These are phyloP conservation scores for Trichopoda pennipes DNA, from an alignment of 2,888 invertebrate genomes.

Conservation along the genomic window DNA sequence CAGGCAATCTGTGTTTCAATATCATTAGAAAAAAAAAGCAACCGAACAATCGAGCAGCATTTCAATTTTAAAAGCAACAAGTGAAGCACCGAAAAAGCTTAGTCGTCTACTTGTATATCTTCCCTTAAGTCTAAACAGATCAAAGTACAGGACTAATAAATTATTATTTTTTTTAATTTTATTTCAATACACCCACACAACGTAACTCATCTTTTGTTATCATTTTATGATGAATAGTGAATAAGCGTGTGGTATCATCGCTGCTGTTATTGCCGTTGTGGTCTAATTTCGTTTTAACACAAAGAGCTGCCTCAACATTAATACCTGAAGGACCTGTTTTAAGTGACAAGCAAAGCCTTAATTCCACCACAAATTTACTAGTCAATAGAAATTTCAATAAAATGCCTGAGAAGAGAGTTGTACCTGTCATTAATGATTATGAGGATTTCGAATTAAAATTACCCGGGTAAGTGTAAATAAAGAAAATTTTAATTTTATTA, in stretches of 20 bases:
- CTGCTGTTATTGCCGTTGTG: slow-evolving; percentile 59
- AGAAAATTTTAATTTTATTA: background rate
- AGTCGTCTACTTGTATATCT: slow-evolving; percentile 57
- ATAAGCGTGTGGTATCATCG: slow-evolving; percentile 63
- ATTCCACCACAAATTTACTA: background rate
- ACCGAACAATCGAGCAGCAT: slow-evolving; percentile 62
- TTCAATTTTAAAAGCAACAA: slow-evolving; percentile 68
- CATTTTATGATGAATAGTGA: slow-evolving; percentile 49
- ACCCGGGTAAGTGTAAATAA: slow-evolving; percentile 75
- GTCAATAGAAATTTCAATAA: slow-evolving; percentile 56
- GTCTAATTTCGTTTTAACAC: slow-evolving; percentile 58
- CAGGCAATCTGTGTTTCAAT: slow-evolving; percentile 61
- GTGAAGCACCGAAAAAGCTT: slow-evolving; percentile 51
- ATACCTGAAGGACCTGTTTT: slow-evolving; percentile 23
- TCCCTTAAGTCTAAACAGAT: slow-evolving; percentile 39
- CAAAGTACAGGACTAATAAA: slow-evolving; percentile 55
- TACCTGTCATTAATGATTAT: slow-evolving; percentile 74
- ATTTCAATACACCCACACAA: background rate
- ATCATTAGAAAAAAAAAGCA: slow-evolving; percentile 55
- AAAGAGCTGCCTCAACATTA: slow-evolving; percentile 44
- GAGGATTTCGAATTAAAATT: slow-evolving; percentile 77
- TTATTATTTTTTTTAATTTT: slow-evolving; percentile 32
- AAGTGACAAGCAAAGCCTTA: background rate
- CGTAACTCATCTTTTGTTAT: slow-evolving; percentile 10
- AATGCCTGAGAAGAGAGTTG: slow-evolving; percentile 76